Evolutionary conservation across 1,140 invertebrate genomes (phyloP).

Genomic region (Paraescarpia echinospica): DNA sequence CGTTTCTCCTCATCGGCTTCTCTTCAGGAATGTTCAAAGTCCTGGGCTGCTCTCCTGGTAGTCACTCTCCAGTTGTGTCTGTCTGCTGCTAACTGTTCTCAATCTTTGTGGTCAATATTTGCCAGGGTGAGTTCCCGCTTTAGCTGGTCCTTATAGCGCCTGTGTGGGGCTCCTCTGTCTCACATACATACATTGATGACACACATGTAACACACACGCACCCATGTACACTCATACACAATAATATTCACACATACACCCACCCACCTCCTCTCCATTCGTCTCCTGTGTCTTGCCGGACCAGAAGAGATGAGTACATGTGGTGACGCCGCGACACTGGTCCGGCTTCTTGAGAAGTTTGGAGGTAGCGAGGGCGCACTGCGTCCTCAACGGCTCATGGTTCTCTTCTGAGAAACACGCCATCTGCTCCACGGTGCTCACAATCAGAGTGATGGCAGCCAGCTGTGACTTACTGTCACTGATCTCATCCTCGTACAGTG

Average conservation of each 20-base stretch:
- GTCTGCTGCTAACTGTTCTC: too few species aligned
- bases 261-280: constrained; percentile 68
- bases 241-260: neutral
- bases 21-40: too few species aligned
- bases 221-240: too few species aligned
- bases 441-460: constrained; percentile 92
- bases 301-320: constrained; percentile 96
- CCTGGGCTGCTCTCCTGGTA: too few species aligned
- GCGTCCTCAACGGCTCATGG: constrained; percentile 91
- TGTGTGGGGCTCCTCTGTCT: too few species aligned
- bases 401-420: constrained; percentile 86
- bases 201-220: too few species aligned
- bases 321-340: constrained; percentile 87
- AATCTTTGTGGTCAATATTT: too few species aligned
- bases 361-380: constrained; percentile 90
- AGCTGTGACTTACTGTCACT: constrained; percentile 96
- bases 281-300: constrained; percentile 73
- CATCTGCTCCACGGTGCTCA: constrained; percentile 89
- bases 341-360: constrained; percentile 97
- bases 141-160: too few species aligned
- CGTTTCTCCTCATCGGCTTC: too few species aligned
- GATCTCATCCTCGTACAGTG: constrained; percentile 98
- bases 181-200: too few species aligned
- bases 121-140: too few species aligned
- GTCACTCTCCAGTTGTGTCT: too few species aligned